Percentiles rank a stretch among this genome's conserved stretches.
phyloP scores from a whole-genome alignment of 2,797 vertebrate genomes.

The Scolopax bukidnonensis region DNA sequence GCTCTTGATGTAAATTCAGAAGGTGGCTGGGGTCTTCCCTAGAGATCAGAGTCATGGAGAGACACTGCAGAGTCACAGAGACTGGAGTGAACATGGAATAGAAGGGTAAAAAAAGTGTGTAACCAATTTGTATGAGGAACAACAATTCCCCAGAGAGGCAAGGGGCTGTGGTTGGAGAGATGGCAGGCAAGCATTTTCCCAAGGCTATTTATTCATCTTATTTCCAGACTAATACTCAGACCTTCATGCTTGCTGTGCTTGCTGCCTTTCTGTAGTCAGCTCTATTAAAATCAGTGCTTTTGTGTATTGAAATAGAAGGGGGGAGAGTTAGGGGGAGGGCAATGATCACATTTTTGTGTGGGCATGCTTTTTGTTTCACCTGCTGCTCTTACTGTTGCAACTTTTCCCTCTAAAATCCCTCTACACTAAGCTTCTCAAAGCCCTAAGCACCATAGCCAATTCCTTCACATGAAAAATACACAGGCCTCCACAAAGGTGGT shows the following conservation, averaged over 20 bases:
- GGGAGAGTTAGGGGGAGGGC: neutral
- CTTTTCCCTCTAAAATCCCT: neutral
- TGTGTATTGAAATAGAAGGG: neutral
- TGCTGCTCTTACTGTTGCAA: neutral
- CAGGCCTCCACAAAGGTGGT: neutral
- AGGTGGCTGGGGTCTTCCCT: neutral
- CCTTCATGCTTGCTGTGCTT: conserved; percentile 10
- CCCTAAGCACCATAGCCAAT: neutral
- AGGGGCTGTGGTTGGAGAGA: neutral
- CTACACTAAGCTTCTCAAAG: neutral
- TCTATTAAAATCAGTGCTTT: neutral
- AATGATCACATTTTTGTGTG: neutral
- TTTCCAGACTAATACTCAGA: conserved; percentile 25
- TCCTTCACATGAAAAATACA: neutral
- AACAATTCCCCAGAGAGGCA: neutral
- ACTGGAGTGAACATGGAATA: neutral
- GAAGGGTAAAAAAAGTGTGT: neutral
- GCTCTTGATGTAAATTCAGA: neutral
- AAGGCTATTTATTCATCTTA: conserved; percentile 37
- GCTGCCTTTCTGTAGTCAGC: conserved; percentile 4
- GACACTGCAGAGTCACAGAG: neutral
- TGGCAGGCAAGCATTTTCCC: neutral
- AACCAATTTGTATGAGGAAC: neutral
- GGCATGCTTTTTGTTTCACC: neutral
- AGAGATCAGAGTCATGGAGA: neutral